Conservation (phyloP, 2,113 vertebrate species). For the Oryzias celebensis region DNA sequence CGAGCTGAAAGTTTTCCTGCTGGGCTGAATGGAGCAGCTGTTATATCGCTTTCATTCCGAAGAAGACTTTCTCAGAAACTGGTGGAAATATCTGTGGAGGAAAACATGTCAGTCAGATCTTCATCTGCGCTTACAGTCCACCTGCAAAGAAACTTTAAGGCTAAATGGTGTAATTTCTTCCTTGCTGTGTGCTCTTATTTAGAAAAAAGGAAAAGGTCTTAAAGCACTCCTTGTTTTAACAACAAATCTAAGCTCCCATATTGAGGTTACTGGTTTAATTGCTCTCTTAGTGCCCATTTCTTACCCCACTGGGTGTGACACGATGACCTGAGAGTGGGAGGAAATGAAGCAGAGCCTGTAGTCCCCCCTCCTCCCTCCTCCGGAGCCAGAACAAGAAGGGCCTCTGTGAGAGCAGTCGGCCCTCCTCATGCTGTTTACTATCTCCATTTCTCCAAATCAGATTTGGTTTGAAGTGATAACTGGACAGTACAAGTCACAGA, state of each 20-base stretch:
- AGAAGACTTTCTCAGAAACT: conserved; percentile 41
- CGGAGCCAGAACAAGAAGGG: conserved; percentile 36
- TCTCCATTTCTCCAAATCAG: conserved; percentile 14
- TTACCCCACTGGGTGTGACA: conserved; percentile 42
- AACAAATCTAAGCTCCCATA: conserved; percentile 18
- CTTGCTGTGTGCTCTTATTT: no score
- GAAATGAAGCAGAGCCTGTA: conserved; percentile 54
- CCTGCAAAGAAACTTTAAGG: background rate
- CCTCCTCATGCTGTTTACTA: conserved; percentile 1
- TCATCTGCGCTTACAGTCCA: conserved; percentile 7
- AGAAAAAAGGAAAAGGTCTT: conserved; percentile 7
- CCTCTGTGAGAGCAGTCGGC: conserved; percentile 30
- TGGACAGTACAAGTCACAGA: conserved; percentile 12
- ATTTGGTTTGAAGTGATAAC: conserved; percentile 24
- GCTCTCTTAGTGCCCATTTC: conserved; percentile 24
- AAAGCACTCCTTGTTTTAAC: conserved; percentile 42
- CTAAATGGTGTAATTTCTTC: conserved; percentile 8
- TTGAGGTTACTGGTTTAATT: conserved; percentile 45
- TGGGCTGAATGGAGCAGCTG: conserved; percentile 50
- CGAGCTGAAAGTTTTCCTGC: conserved; percentile 24
- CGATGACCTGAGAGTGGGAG: conserved; percentile 49
- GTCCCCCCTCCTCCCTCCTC: conserved; percentile 1
- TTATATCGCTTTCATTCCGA: conserved; percentile 33
- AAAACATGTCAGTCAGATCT: conserved; percentile 16
- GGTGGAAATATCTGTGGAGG: conserved; percentile 49